Conservation (phyloP, 1,140 invertebrate species). For the Drosophila aff. region DNA sequence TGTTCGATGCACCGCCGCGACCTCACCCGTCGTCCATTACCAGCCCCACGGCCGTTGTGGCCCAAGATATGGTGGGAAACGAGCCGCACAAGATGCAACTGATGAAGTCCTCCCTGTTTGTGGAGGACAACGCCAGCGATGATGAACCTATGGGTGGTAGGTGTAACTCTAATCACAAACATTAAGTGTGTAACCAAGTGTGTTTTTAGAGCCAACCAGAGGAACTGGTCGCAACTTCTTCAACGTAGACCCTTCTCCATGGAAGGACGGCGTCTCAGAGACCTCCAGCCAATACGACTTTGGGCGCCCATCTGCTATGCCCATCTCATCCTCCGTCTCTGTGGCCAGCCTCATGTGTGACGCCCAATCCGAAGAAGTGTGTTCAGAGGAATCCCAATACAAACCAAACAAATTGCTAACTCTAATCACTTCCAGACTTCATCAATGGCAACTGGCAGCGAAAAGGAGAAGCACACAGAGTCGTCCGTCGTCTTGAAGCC, state of each 20-base stretch:
- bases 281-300: slow-evolving; percentile 71
- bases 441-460: slow-evolving; percentile 52
- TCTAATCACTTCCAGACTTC: slow-evolving; percentile 54
- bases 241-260: slow-evolving; percentile 17
- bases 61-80: slow-evolving; percentile 86
- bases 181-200: not conserved
- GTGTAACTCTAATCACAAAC: not conserved
- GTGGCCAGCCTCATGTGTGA: slow-evolving; percentile 65
- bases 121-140: slow-evolving; percentile 57
- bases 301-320: slow-evolving; percentile 44
- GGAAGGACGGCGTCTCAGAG: slow-evolving; percentile 68
- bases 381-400: rapidly evolving
- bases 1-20: slow-evolving; percentile 60
- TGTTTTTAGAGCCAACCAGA: not conserved
- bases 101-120: slow-evolving; percentile 93
- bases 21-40: slow-evolving; percentile 20
- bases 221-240: slow-evolving; percentile 10
- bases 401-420: too few relatives aligned
- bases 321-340: slow-evolving; percentile 65
- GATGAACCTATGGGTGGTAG: slow-evolving; percentile 50
- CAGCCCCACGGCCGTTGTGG: slow-evolving; percentile 87
- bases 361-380: slow-evolving; percentile 60
- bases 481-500: slow-evolving; percentile 15
- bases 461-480: slow-evolving; percentile 1
- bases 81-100: slow-evolving; percentile 90